phyloP scores from a whole-genome alignment of 2,888 invertebrate species.

The Hydrotaea diabolus region DNA sequence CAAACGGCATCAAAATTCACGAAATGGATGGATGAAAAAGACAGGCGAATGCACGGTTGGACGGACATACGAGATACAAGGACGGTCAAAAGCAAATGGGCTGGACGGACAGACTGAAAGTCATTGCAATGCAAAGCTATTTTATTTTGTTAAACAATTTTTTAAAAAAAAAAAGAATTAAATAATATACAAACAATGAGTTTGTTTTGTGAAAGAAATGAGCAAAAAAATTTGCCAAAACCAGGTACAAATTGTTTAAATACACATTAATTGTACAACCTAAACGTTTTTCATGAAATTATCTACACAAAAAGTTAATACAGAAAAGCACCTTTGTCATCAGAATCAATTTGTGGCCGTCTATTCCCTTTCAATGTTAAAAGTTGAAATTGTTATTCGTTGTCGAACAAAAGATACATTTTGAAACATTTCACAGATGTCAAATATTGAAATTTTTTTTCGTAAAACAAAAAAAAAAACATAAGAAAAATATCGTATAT shows the following conservation, averaged over 20 bases:
- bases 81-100: too few species aligned
- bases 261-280: neutral
- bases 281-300: too few species aligned
- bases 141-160: too few species aligned
- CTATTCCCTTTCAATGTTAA: slow-evolving; percentile 9
- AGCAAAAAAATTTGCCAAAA: too few species aligned
- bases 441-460: neutral
- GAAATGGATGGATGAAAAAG: neutral
- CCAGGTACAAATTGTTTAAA: neutral
- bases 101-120: too few species aligned
- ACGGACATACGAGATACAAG: neutral
- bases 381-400: neutral
- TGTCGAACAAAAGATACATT: neutral
- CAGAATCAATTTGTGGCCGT: too few species aligned
- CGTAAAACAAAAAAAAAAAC: too few species aligned
- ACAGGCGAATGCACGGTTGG: neutral
- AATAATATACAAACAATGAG: neutral
- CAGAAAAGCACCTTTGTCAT: neutral
- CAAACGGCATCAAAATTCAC: neutral
- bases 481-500: too few species aligned
- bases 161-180: neutral
- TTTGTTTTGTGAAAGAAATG: neutral
- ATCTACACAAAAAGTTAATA: too few species aligned
- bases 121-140: too few species aligned
- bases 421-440: neutral